These are phyloP conservation scores for Drosophila pseudotalamancana DNA, from an alignment of 2,888 invertebrate species.

Conservation along the genomic window DNA sequence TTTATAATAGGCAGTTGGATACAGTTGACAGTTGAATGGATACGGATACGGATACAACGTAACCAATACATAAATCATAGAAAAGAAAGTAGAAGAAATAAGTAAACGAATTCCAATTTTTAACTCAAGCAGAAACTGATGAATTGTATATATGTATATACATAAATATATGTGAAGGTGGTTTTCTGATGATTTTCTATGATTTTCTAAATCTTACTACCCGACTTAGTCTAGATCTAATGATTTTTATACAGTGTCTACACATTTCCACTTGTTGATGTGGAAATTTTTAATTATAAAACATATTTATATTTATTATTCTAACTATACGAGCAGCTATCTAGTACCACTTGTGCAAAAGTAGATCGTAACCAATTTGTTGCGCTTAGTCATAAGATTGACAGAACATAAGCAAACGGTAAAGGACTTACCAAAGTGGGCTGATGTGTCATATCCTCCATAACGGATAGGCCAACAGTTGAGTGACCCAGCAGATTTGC, in stretches of 20 bases:
- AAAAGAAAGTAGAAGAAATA: slow-evolving; percentile 81
- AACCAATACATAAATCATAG: slow-evolving; percentile 79
- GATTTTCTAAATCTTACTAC: not conserved
- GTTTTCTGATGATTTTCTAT: slow-evolving; percentile 12
- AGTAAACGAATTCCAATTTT: slow-evolving; percentile 75
- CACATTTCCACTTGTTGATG: slow-evolving; percentile 1
- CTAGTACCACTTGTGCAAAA: not conserved
- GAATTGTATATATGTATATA: slow-evolving; percentile 6
- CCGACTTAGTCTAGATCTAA: not conserved
- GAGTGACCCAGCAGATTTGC: slow-evolving; percentile 85
- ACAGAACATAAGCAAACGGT: not conserved
- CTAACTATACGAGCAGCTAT: not conserved
- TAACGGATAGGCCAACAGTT: slow-evolving; percentile 85
- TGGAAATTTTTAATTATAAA: not conserved
- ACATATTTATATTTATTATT: not conserved
- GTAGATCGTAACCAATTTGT: not conserved
- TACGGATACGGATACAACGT: slow-evolving; percentile 59
- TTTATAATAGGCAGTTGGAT: slow-evolving; percentile 54
- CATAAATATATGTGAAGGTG: not conserved
- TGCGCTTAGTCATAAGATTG: not conserved
- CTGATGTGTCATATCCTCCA: slow-evolving; percentile 85
- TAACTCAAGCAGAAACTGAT: slow-evolving; percentile 66
- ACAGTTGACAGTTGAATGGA: slow-evolving; percentile 57
- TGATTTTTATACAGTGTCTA: not conserved
- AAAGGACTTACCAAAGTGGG: slow-evolving; percentile 85